Evolutionary conservation across 2,888 invertebrate genomes (phyloP).

Genomic region (Cheilosia grossa): DNA sequence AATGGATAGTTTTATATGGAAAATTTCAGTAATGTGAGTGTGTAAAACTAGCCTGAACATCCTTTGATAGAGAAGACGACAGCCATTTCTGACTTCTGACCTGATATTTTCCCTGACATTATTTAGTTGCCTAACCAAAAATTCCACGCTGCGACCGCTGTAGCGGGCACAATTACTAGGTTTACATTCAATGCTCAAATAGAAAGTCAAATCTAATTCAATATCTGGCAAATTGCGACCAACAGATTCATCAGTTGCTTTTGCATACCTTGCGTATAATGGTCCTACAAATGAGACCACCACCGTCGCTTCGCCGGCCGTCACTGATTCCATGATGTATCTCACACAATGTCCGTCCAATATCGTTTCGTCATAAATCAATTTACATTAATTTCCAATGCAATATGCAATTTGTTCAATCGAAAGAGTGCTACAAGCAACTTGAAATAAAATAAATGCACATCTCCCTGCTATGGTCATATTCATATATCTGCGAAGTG

Average conservation of each 20-base stretch:
- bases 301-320: neutral
- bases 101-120: too few species aligned
- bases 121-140: too few species aligned
- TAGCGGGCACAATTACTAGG: too few species aligned
- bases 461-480: conserved; percentile 3
- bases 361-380: conserved; percentile 69
- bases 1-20: too few species aligned
- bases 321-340: conserved; percentile 22
- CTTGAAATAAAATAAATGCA: conserved; percentile 62
- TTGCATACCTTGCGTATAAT: neutral
- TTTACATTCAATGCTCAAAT: too few species aligned
- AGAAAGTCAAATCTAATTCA: too few species aligned
- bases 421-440: conserved; percentile 69
- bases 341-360: conserved; percentile 31
- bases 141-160: too few species aligned
- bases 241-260: neutral
- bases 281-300: conserved; percentile 28
- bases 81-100: too few species aligned
- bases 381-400: conserved; percentile 69
- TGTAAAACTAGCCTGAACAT: too few species aligned
- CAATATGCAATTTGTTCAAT: conserved; percentile 74
- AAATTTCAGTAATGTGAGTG: too few species aligned
- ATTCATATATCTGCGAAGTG: conserved; percentile 25
- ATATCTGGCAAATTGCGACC: too few species aligned
- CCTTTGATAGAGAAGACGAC: too few species aligned